Percentiles rank a stretch among this genome's conserved stretches.
Evolutionary conservation across 1,140 invertebrate genomes (phyloP).

Genomic region (Panulirus ornatus): DNA sequence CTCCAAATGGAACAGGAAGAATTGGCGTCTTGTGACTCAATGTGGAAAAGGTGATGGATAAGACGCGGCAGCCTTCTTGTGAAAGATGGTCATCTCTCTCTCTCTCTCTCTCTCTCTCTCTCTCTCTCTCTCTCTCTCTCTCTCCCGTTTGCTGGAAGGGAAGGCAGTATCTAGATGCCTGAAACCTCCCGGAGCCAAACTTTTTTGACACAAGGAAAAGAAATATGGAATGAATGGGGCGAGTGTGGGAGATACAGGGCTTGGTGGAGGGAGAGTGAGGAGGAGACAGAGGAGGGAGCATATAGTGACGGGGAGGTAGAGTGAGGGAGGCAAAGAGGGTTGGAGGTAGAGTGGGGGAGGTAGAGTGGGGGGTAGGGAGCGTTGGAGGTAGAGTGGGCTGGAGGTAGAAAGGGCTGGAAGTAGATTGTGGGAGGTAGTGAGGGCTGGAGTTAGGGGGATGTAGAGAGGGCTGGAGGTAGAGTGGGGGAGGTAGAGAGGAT

Average conservation of each 20-base stretch:
- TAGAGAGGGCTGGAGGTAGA: neutral
- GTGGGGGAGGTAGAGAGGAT: constrained; percentile 2
- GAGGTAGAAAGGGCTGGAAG: neutral
- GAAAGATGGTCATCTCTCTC: too few species aligned
- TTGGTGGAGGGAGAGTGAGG: neutral
- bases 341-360: neutral
- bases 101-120: too few species aligned
- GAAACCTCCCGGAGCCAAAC: too few species aligned
- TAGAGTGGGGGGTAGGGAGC: neutral
- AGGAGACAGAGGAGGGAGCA: neutral
- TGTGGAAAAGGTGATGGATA: too few species aligned
- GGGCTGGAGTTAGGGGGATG: neutral
- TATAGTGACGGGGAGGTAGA: neutral
- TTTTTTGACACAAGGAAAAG: too few species aligned
- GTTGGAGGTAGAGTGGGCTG: neutral
- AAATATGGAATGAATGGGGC: too few species aligned
- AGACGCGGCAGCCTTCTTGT: too few species aligned
- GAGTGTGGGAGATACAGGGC: neutral
- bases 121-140: too few species aligned
- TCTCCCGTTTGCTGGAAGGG: too few species aligned
- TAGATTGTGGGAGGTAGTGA: neutral
- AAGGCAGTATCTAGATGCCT: too few species aligned
- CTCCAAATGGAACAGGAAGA: too few species aligned
- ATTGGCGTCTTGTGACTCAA: too few species aligned
- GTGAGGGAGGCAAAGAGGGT: neutral